Evolutionary conservation across 1,140 invertebrate genomes (phyloP), one percentile per base, ranked within the genome.

Genomic region (Drosophila quadrilineata): DNA sequence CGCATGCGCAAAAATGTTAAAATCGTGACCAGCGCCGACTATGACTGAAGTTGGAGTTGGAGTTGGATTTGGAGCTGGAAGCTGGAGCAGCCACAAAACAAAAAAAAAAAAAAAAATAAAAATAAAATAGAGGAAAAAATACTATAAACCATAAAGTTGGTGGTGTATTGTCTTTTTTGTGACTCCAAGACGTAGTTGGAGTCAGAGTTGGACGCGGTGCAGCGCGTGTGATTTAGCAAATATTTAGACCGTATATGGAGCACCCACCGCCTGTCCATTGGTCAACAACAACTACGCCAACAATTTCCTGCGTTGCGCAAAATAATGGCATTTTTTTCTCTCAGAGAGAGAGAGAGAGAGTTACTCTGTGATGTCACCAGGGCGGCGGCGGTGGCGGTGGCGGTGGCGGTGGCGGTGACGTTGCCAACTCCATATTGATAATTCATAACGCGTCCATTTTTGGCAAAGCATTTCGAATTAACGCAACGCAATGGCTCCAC

Each of bases 1-100:
- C 75, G 40, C 40, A 85, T 85, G 79, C 79, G 69, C 79, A 85
- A 85, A 85, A 85, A 85, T 85, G 79, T 85, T 85, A 85, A 85
- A 85, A 85, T 85, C 79, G 79, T 85, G 79, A 85, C 79, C 79
- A 86, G n/a, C 60, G 75, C 50, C 46, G 22, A 16, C 29, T 31
- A 1, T 1, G 9, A 31, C 33, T 14, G 26, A 57, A 8, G 29
- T 35, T 38, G 38, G 19, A 43, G 41, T 29, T 38, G 14, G n/a
- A n/a, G n/a, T n/a, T n/a, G n/a, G n/a, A n/a, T n/a, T n/a, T n/a
- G n/a, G n/a, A n/a, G n/a, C n/a, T n/a, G n/a, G n/a, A 8, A 54
- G 50, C 38, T 48, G 35, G 52, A 50, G 72, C 72, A 67, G 17
- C 67, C 8, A 22, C 60, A 45, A 45, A 45, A 35, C 58, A 22